A percentile compares a stretch with the other conserved stretches of the same genome.
These are phyloP conservation scores for Ctenosaura bakeri DNA, from an alignment of 2,797 vertebrate genomes.

Conservation along the genomic window DNA sequence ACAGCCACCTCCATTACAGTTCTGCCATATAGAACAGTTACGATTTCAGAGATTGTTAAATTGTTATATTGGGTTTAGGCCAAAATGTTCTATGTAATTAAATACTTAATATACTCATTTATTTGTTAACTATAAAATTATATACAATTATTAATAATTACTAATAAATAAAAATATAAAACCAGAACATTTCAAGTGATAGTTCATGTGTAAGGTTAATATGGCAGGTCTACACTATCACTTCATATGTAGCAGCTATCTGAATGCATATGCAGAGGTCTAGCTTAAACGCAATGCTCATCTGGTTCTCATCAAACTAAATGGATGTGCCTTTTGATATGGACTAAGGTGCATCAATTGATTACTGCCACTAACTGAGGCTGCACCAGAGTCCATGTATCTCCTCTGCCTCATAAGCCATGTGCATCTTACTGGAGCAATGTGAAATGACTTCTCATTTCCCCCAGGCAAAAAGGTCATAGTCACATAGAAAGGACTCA, in stretches of 20 bases:
- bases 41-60: too few species aligned
- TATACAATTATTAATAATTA: too few species aligned
- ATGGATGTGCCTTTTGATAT: background rate
- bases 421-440: background rate
- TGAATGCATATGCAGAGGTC: background rate
- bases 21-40: too few species aligned
- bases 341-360: background rate
- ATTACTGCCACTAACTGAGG: background rate
- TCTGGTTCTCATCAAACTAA: background rate
- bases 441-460: slow-evolving; percentile 22
- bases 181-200: too few species aligned
- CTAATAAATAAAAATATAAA: too few species aligned
- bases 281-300: too few species aligned
- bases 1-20: too few species aligned
- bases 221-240: too few species aligned
- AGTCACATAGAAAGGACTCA: slow-evolving; percentile 21
- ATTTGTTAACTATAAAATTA: too few species aligned
- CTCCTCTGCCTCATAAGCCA: background rate
- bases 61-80: too few species aligned
- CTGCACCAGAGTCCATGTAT: background rate
- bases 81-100: too few species aligned
- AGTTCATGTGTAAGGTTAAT: background rate
- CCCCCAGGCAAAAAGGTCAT: background rate
- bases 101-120: background rate
- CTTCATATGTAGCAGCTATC: background rate